These are phyloP conservation scores for Azorinus chamasolen DNA, from an alignment of 2,888 invertebrate genomes.

Conservation along the genomic window DNA sequence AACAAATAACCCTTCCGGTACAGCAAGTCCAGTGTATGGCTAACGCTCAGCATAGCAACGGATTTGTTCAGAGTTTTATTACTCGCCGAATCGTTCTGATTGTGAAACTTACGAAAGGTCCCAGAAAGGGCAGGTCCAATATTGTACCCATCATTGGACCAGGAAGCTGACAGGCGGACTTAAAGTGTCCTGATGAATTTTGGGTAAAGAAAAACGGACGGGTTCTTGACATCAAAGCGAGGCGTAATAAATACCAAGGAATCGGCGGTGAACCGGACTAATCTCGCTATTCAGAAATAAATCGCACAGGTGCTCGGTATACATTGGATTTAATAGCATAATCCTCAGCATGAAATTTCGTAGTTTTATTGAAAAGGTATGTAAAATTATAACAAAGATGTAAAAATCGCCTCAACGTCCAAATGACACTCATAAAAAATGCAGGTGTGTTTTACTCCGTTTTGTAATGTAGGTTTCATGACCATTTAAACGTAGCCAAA, in stretches of 20 bases:
- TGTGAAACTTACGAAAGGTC: conserved; percentile 31
- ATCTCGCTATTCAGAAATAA: conserved; percentile 42
- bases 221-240: conserved; percentile 53
- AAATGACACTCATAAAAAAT: too few relatives aligned
- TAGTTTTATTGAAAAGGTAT: conserved; percentile 3
- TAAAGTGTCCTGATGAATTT: conserved; percentile 36
- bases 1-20: conserved; percentile 51
- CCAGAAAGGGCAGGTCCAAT: conserved; percentile 29
- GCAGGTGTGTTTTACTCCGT: too few relatives aligned
- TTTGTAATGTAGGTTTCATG: too few relatives aligned
- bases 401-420: too few relatives aligned
- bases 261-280: conserved; percentile 48
- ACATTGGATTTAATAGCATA: not conserved
- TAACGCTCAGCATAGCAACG: conserved; percentile 14
- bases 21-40: conserved; percentile 27
- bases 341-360: not conserved
- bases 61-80: conserved; percentile 34
- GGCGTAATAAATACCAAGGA: conserved; percentile 38
- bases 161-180: conserved; percentile 42
- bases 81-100: conserved; percentile 16
- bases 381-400: conserved; percentile 1
- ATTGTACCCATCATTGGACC: conserved; percentile 41
- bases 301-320: conserved; percentile 46
- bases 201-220: conserved; percentile 39
- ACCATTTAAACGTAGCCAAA: too few relatives aligned